These are phyloP conservation scores for Acronicta psi DNA, from an alignment of 2,888 invertebrate genomes.

Conservation along the genomic window DNA sequence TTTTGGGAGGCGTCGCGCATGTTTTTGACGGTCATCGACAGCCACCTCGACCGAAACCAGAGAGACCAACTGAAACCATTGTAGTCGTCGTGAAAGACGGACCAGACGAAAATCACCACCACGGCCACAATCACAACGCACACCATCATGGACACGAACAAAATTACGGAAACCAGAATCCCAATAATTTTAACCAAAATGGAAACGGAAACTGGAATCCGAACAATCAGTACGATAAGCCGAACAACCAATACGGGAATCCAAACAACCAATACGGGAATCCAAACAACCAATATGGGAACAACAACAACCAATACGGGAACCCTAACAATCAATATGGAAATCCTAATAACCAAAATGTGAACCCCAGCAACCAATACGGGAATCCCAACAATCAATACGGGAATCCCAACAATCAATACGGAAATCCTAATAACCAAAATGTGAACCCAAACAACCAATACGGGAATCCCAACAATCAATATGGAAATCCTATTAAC, in stretches of 20 bases:
- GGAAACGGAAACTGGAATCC: conserved; percentile 28
- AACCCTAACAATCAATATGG: conserved; percentile 3
- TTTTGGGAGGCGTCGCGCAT: conserved; percentile 67
- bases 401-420: conserved; percentile 4
- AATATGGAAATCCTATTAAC: conserved; percentile 4
- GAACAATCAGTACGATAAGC: conserved; percentile 33
- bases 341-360: conserved; percentile 12
- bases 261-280: conserved; percentile 34
- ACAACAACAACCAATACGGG: neutral
- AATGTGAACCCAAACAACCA: conserved; percentile 5
- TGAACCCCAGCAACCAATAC: conserved; percentile 6
- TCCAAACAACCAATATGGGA: conserved; percentile 30
- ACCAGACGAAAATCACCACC: conserved; percentile 31
- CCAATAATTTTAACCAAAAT: conserved; percentile 27
- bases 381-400: conserved; percentile 12
- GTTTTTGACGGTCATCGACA: conserved; percentile 53
- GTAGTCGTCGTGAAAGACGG: conserved; percentile 64
- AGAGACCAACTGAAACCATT: conserved; percentile 59
- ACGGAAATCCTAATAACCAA: conserved; percentile 7
- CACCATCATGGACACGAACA: conserved; percentile 27
- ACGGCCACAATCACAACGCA: conserved; percentile 44
- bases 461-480: neutral
- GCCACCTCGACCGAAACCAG: conserved; percentile 38
- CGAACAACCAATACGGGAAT: conserved; percentile 27
- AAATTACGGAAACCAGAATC: conserved; percentile 25